A percentile compares a stretch with the other conserved stretches of the same genome.
phyloP scores from a whole-genome alignment of 1,140 invertebrate species.

The Drosophila trapezifrons region DNA sequence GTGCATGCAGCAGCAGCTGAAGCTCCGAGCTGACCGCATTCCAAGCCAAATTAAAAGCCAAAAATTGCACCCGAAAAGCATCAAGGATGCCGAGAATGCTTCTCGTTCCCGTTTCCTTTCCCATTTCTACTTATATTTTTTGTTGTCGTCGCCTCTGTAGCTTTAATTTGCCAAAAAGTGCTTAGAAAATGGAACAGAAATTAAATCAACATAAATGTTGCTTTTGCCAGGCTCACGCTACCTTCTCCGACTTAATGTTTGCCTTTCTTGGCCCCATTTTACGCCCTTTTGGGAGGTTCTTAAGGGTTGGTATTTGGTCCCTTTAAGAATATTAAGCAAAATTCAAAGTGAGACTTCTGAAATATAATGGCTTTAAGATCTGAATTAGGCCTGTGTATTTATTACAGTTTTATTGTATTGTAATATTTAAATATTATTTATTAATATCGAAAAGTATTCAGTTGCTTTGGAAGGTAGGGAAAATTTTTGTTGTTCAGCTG shows the following conservation, averaged over 20 bases:
- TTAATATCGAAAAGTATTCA: neutral
- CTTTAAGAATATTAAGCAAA: neutral
- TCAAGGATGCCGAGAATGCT: constrained; percentile 21
- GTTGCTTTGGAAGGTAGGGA: too few species aligned
- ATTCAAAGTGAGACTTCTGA: neutral
- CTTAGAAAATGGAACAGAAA: constrained; percentile 52
- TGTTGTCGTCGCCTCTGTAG: constrained; percentile 17
- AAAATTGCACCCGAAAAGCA: constrained; percentile 40
- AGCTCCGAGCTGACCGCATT: constrained; percentile 56
- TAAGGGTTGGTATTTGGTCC: neutral
- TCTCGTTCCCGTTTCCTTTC: neutral
- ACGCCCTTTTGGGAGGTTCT: neutral
- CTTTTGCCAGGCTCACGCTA: neutral
- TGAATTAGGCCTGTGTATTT: too few species aligned
- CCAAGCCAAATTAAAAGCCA: constrained; percentile 65
- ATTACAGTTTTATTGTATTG: too few species aligned
- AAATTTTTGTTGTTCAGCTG: too few species aligned
- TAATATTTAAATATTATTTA: neutral
- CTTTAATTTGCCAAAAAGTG: constrained; percentile 63
- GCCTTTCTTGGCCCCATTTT: too few species aligned
- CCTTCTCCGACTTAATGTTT: neutral
- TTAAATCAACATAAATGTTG: constrained; percentile 57
- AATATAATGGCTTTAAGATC: neutral
- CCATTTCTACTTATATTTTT: neutral
- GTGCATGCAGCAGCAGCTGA: constrained; percentile 41